These are phyloP conservation scores for Clostera curtula DNA, from an alignment of 2,888 invertebrate species.

Conservation along the genomic window DNA sequence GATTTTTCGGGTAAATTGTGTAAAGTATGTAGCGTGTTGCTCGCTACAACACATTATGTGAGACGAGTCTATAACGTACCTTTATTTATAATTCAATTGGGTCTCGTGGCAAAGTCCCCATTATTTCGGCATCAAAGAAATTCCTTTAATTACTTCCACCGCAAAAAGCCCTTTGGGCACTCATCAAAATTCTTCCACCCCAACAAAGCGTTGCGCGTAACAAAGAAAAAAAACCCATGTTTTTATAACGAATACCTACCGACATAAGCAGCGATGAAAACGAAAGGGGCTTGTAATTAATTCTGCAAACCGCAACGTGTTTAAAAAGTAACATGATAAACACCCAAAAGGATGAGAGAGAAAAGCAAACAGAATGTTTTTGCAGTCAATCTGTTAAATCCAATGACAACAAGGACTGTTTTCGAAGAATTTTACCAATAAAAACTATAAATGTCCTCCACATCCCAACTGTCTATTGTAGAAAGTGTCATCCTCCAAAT, in stretches of 20 bases:
- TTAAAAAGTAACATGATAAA: slow-evolving; percentile 7
- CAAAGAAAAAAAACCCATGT: slow-evolving; percentile 31
- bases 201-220: slow-evolving; percentile 24
- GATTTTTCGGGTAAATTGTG: too few species aligned
- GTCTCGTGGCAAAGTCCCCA: too few species aligned
- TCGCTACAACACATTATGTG: too few species aligned
- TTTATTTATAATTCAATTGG: too few species aligned
- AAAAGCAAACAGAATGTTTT: neutral
- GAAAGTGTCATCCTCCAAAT: too few species aligned
- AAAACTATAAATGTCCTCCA: too few species aligned
- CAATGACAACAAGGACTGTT: too few species aligned
- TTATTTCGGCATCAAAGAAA: slow-evolving; percentile 5
- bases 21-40: too few species aligned
- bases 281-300: slow-evolving; percentile 55
- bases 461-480: too few species aligned
- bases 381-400: too few species aligned
- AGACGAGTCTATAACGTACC: too few species aligned
- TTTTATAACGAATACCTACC: slow-evolving; percentile 43
- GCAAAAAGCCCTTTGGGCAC: slow-evolving; percentile 22
- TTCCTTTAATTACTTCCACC: slow-evolving; percentile 10
- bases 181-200: slow-evolving; percentile 48
- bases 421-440: too few species aligned
- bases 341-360: slow-evolving; percentile 8
- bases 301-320: slow-evolving; percentile 45
- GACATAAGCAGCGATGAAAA: slow-evolving; percentile 34